These are phyloP conservation scores for Crambe crambe DNA, from an alignment of 37 sponge, comb jelly and placozoan genomes.

Conservation along the genomic window DNA sequence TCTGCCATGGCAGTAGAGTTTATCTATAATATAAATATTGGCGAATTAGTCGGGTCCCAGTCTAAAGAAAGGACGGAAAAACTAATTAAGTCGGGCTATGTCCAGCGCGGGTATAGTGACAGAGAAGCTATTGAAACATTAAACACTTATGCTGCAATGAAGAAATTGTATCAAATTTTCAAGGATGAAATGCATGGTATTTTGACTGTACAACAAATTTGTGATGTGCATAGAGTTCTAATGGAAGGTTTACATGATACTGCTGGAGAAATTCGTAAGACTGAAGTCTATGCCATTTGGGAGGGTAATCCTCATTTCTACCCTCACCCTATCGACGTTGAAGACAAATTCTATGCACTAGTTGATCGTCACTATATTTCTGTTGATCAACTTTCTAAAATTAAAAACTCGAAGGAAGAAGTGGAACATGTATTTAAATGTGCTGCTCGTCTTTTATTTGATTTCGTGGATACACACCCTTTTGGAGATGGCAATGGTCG, in stretches of 20 bases:
- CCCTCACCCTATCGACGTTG: conserved; percentile 20
- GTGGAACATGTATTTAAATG: conserved; percentile 33
- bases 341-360: conserved; percentile 23
- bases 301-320: conserved; percentile 26
- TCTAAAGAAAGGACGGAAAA: conserved; percentile 19
- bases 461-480: conserved; percentile 64
- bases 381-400: neutral
- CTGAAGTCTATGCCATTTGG: conserved; percentile 37
- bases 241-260: conserved; percentile 30
- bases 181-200: conserved; percentile 31
- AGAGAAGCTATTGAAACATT: too few relatives aligned
- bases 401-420: neutral
- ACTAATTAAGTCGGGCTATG: neutral
- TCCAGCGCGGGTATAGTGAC: too few relatives aligned
- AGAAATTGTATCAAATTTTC: neutral
- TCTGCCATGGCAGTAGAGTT: conserved; percentile 46
- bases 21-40: conserved; percentile 39
- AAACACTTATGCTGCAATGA: conserved; percentile 43
- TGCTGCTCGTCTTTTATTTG: conserved; percentile 58
- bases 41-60: conserved; percentile 47
- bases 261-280: conserved; percentile 34
- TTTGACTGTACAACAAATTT: conserved; percentile 51
- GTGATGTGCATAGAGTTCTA: conserved; percentile 28
- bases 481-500: conserved; percentile 79
- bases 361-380: conserved; percentile 56